Evolutionary conservation across 1,140 invertebrate genomes (phyloP).

Genomic region (Drosophila miranda): DNA sequence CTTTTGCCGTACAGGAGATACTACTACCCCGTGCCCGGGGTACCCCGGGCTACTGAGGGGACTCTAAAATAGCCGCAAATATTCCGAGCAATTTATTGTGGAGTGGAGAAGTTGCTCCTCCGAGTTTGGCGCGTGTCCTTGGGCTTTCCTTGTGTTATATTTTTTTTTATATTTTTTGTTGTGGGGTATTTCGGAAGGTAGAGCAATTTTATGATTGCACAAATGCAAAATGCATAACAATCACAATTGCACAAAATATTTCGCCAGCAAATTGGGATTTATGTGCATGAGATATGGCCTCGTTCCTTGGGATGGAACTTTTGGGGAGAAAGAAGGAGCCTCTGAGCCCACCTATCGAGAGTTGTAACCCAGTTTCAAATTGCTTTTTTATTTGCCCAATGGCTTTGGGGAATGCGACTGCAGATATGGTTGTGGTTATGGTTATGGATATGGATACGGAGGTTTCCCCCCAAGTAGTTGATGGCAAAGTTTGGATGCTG

Average conservation of each 20-base stretch:
- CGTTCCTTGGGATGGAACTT: conserved; percentile 46
- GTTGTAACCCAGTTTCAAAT: conserved; percentile 70
- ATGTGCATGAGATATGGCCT: conserved; percentile 56
- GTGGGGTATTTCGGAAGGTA: conserved; percentile 9
- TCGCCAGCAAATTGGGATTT: conserved; percentile 74
- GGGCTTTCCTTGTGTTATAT: conserved; percentile 22
- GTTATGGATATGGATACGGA: conserved; percentile 33
- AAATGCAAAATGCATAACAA: conserved; percentile 79
- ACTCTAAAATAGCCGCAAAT: too few species aligned
- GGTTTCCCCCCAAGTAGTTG: conserved; percentile 50
- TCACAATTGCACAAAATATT: conserved; percentile 76
- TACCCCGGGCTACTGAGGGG: too few species aligned
- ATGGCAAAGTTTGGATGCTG: conserved; percentile 48
- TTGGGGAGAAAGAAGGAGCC: conserved; percentile 7
- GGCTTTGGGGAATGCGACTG: conserved; percentile 29
- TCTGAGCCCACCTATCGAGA: conserved; percentile 30
- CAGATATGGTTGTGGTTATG: conserved; percentile 18
- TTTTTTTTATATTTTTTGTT: not conserved
- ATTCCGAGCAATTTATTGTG: too few species aligned
- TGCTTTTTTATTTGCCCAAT: conserved; percentile 75
- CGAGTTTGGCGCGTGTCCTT: conserved; percentile 61
- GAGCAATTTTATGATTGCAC: conserved; percentile 62
- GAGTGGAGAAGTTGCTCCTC: conserved; percentile 58
- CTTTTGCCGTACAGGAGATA: conserved; percentile 27
- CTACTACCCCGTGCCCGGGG: too few species aligned